A percentile compares a stretch with the other conserved stretches of the same genome.
These are phyloP conservation scores for Bradypodion pumilum DNA, from an alignment of 2,797 vertebrate genomes.

Conservation along the genomic window DNA sequence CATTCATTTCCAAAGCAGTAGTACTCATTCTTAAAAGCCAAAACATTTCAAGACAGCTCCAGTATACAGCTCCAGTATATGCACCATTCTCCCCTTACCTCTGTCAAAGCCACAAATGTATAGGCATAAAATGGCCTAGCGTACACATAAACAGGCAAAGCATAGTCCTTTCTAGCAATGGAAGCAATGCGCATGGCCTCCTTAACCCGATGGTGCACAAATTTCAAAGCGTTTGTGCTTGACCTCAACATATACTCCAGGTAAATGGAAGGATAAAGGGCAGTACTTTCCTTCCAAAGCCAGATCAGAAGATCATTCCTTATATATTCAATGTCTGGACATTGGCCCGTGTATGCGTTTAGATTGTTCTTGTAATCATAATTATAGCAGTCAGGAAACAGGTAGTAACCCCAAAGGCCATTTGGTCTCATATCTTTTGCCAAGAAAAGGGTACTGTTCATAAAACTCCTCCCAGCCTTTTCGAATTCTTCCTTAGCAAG, in stretches of 20 bases:
- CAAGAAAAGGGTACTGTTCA: constrained; percentile 85
- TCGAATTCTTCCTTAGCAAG: constrained; percentile 87
- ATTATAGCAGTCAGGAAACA: constrained; percentile 94
- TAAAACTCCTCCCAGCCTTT: constrained; percentile 81
- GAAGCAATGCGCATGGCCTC: constrained; percentile 89
- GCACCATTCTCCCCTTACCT: constrained; percentile 75
- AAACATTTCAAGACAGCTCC: not conserved
- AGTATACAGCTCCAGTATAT: constrained; percentile 24
- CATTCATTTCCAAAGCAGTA: too few species aligned
- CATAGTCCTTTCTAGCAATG: constrained; percentile 79
- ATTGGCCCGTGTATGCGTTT: constrained; percentile 83
- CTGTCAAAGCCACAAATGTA: constrained; percentile 84
- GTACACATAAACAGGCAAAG: constrained; percentile 88
- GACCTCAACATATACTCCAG: constrained; percentile 87
- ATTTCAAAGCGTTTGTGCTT: constrained; percentile 85
- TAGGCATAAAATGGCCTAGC: constrained; percentile 91
- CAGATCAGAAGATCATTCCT: constrained; percentile 88
- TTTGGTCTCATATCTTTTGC: constrained; percentile 81
- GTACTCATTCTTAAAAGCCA: not conserved
- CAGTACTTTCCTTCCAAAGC: constrained; percentile 88
- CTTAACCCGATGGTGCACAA: constrained; percentile 87
- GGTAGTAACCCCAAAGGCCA: constrained; percentile 89
- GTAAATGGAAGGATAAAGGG: constrained; percentile 89
- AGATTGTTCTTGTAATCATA: constrained; percentile 87
- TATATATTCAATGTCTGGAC: constrained; percentile 84